Evolutionary conservation across 2,797 vertebrate genomes (phyloP), one percentile per base, ranked within the genome.

Genomic region (Alcedo atthis): DNA sequence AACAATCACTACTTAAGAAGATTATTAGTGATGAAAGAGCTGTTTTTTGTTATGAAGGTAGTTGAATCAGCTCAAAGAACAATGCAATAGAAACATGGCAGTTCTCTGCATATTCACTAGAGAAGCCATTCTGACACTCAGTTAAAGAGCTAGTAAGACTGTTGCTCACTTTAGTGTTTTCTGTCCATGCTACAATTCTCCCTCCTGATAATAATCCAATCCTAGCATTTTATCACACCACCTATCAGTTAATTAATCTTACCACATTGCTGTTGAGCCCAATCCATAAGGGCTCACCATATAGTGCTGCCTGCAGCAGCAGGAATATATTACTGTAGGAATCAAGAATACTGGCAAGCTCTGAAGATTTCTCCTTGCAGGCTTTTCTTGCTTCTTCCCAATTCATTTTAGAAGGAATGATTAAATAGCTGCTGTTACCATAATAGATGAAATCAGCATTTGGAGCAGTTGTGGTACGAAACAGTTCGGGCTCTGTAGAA

Each of bases 181-280:
- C 43, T 68, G 2, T 42, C 58, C 32, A 24, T 21, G n/a, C 42
- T 58, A 73, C 4, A 51, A 2, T 69, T 89, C 7, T 49, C 7
- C 8, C 18, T 70, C 4, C 22, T 67, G 37, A 49, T 30, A 68
- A 6, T 42, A 83, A 57, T 32, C 28, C 17, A 48, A 2, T 25
- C 14, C 30, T 7, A 78, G 14, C 15, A 53, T 53, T 87, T 80
- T 83, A 71, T 37, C 2, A 5, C 26, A 35, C 12, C 10, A 73
- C 16, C 9, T 33, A 28, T 21, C 5, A 21, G 32, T 61, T 82
- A 45, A 61, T 53, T 62, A 33, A 92, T 81, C 95, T 97, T 98
- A 99, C 99, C 98, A 98, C 91, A 49, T 99, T 98, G 93, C 96
- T 99, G 95, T 99, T 99, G 88, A 99, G 98, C 46, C 98, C 99